These are phyloP conservation scores for Daktulosphaira vitifoliae DNA, from an alignment of 1,140 invertebrate species.

Conservation along the genomic window DNA sequence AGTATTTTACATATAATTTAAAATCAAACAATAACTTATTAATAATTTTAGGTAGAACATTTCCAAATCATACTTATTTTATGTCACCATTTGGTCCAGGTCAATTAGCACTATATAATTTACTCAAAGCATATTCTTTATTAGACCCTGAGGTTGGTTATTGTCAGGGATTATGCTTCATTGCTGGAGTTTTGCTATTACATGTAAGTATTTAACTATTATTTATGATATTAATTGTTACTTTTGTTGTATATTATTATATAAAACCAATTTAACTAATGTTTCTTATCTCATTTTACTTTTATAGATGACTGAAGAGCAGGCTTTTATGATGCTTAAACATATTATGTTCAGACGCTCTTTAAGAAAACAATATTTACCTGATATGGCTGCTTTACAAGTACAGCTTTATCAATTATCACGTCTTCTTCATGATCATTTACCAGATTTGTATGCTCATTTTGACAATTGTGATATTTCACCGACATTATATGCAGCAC, in stretches of 20 bases:
- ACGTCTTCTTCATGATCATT: slow-evolving; percentile 78
- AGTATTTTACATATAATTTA: too few relatives aligned
- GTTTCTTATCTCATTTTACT: slow-evolving; percentile 29
- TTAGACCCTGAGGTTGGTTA: slow-evolving; percentile 90
- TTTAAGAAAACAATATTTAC: slow-evolving; percentile 77
- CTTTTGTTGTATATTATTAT: neutral
- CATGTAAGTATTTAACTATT: slow-evolving; percentile 60
- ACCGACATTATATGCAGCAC: slow-evolving; percentile 87
- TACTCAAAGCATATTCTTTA: slow-evolving; percentile 91
- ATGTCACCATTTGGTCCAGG: slow-evolving; percentile 76
- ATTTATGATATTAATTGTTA: too few relatives aligned
- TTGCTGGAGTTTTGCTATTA: slow-evolving; percentile 82
- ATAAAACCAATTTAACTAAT: slow-evolving; percentile 3
- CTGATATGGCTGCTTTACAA: slow-evolving; percentile 88
- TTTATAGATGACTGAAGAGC: slow-evolving; percentile 77
- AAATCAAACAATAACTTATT: too few relatives aligned
- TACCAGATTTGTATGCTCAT: slow-evolving; percentile 77
- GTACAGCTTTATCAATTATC: slow-evolving; percentile 88
- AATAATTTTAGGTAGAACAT: slow-evolving; percentile 75
- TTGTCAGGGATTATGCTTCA: slow-evolving; percentile 91
- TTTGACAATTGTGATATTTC: slow-evolving; percentile 83
- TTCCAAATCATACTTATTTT: slow-evolving; percentile 89
- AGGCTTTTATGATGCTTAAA: slow-evolving; percentile 75
- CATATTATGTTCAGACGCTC: slow-evolving; percentile 86
- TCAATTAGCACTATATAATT: slow-evolving; percentile 85